phyloP scores from a whole-genome alignment of 2,113 vertebrate species.

The Ciconia boyciana region DNA sequence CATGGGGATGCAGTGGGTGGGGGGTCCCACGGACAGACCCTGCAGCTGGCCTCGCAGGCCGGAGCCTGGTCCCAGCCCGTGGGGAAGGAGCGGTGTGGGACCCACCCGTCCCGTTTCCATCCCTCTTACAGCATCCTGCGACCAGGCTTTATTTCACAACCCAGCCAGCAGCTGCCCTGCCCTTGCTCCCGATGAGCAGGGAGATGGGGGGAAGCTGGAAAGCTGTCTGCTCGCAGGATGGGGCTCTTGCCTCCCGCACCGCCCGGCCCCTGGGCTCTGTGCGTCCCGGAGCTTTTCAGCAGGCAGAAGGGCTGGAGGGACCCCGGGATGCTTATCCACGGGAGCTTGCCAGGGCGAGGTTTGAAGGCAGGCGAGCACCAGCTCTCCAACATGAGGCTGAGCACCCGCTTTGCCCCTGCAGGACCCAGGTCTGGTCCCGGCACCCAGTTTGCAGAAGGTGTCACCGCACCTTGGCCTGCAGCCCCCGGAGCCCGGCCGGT shows the following conservation, averaged over 20 bases:
- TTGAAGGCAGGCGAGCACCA: neutral
- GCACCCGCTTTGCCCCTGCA: neutral
- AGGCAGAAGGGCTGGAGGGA: neutral
- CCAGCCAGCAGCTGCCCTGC: neutral
- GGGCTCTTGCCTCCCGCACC: neutral
- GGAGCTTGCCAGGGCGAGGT: accelerated
- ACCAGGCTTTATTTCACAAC: neutral
- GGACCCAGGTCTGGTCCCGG: neutral
- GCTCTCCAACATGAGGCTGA: neutral
- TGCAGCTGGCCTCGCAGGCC: neutral
- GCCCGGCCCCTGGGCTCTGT: accelerated
- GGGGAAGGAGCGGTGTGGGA: neutral
- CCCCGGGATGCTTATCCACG: accelerated
- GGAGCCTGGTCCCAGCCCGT: neutral
- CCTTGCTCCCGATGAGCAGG: neutral
- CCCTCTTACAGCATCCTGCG: neutral
- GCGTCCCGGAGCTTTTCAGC: accelerated
- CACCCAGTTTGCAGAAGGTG: neutral
- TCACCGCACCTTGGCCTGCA: neutral
- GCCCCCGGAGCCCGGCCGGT: accelerated
- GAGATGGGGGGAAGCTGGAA: neutral
- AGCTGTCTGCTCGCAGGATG: neutral
- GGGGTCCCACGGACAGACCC: neutral
- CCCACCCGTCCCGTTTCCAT: neutral
- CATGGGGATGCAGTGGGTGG: neutral